Conservation (phyloP, 2,113 vertebrate genomes). For the Bothrops jararaca region DNA sequence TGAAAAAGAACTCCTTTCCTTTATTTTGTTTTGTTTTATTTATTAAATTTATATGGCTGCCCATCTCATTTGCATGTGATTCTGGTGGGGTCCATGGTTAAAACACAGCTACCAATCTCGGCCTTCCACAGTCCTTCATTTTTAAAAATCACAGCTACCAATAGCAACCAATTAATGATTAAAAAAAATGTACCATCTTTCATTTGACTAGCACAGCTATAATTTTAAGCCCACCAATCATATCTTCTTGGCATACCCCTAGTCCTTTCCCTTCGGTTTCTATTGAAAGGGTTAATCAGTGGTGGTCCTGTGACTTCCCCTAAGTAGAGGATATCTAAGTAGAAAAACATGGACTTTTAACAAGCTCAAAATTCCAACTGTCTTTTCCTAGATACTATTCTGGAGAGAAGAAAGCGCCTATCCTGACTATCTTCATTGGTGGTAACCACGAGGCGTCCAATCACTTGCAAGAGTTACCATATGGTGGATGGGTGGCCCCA, state of each 20-base stretch:
- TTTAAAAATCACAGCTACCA: neutral
- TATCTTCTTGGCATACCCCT: neutral
- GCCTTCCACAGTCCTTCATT: neutral
- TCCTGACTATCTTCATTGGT: constrained; percentile 94
- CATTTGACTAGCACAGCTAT: neutral
- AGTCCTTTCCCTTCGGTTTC: neutral
- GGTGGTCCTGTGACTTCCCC: too few species aligned
- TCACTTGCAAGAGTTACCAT: constrained; percentile 90
- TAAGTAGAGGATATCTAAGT: too few species aligned
- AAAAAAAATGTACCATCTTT: neutral
- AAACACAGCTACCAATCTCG: neutral
- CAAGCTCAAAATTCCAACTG: neutral
- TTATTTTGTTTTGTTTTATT: too few species aligned
- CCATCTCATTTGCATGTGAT: neutral
- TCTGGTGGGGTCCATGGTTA: neutral
- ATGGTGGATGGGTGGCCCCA: constrained; percentile 97
- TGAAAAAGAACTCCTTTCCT: too few species aligned
- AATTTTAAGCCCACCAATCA: neutral
- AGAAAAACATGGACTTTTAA: neutral
- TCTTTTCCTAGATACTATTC: constrained; percentile 79
- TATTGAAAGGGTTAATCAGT: neutral
- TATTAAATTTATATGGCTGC: too few species aligned
- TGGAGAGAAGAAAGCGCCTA: constrained; percentile 90
- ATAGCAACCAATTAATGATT: neutral
- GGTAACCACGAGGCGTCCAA: constrained; percentile 98